Conservation (phyloP, 1,140 invertebrate genomes). For the Physella acuta region DNA sequence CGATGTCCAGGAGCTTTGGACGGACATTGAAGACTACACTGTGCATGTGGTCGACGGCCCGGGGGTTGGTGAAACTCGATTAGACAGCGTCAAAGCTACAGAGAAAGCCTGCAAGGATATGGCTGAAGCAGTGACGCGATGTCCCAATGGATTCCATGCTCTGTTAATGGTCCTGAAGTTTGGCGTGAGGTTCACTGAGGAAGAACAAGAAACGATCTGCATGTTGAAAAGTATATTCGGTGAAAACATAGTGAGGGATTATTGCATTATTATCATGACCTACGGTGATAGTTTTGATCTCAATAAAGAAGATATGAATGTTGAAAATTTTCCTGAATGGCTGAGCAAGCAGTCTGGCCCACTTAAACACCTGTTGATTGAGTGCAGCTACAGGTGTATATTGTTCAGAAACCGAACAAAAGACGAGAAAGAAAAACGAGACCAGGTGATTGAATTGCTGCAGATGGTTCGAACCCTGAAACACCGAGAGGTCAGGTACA, state of each 20-base stretch:
- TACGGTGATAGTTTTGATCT: slow-evolving; percentile 7
- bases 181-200: not conserved
- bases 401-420: not conserved
- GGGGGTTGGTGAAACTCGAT: not conserved
- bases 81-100: no score
- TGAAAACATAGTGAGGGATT: slow-evolving; percentile 2
- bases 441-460: not conserved
- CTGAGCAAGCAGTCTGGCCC: not conserved
- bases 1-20: not conserved
- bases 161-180: not conserved
- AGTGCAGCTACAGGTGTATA: not conserved
- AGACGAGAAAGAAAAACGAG: not conserved
- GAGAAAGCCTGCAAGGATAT: no score
- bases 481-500: no score
- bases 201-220: not conserved
- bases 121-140: not conserved
- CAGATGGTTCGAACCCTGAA: not conserved
- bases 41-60: slow-evolving; percentile 1
- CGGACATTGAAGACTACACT: not conserved
- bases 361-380: not conserved
- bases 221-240: slow-evolving; percentile 3
- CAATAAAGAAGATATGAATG: not conserved
- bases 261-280: slow-evolving; percentile 8
- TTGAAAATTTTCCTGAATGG: not conserved
- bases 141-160: not conserved